Conservation (phyloP, 1,140 invertebrate species). For the Druon quercuslanigerum region DNA sequence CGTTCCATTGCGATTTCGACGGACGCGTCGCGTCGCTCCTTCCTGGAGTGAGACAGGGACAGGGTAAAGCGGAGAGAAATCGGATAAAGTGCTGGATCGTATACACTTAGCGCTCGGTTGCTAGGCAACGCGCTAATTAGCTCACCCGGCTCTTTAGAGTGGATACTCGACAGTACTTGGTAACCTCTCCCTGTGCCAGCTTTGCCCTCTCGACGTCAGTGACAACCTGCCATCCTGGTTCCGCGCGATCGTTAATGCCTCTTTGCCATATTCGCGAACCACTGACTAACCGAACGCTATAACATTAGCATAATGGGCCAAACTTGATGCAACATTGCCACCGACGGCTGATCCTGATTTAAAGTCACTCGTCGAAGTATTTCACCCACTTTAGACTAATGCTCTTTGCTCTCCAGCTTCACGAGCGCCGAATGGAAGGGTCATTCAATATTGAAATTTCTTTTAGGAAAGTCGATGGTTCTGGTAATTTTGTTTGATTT, state of each 20-base stretch:
- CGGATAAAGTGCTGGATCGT: slow-evolving; percentile 68
- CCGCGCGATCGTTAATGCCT: slow-evolving; percentile 55
- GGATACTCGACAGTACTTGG: slow-evolving; percentile 74
- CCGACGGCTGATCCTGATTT: too few relatives aligned
- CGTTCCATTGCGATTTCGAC: slow-evolving; percentile 48
- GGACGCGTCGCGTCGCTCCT: slow-evolving; percentile 31
- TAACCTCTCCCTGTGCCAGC: slow-evolving; percentile 63
- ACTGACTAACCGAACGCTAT: neutral
- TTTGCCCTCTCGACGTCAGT: slow-evolving; percentile 55
- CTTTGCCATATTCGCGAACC: slow-evolving; percentile 17
- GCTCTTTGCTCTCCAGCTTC: too few relatives aligned
- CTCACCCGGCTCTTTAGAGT: slow-evolving; percentile 75
- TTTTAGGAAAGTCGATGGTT: too few relatives aligned
- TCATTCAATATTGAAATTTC: too few relatives aligned
- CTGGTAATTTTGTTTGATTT: too few relatives aligned
- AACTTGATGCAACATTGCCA: too few relatives aligned
- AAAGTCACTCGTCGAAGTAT: too few relatives aligned
- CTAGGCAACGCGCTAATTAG: slow-evolving; percentile 76
- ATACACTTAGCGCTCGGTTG: slow-evolving; percentile 68
- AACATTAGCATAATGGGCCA: neutral
- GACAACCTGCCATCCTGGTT: slow-evolving; percentile 56
- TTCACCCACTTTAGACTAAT: too few relatives aligned
- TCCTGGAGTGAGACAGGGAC: slow-evolving; percentile 49
- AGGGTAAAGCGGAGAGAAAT: slow-evolving; percentile 53
- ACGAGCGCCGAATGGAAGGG: too few relatives aligned